Evolutionary conservation across 2,888 invertebrate genomes (phyloP), one percentile per base, ranked within the genome.

Genomic region (Drosophila parthenogenetica): DNA sequence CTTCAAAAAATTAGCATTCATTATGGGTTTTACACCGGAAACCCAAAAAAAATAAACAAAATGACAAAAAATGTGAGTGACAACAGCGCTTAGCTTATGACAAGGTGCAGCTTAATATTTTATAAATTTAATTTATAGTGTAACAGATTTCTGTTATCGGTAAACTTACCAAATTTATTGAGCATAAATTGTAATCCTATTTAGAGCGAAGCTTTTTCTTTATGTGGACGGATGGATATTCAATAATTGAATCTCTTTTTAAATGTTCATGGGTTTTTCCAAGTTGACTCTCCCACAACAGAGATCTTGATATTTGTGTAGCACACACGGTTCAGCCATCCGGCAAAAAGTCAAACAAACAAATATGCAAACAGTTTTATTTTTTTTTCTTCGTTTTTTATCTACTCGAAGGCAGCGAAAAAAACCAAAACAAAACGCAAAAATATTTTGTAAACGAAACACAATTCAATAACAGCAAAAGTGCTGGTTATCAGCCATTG

Each of bases 401-500:
- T 74, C 66, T 66, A 19, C 66, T 13, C 8, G 16, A 43, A 39
- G 13, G 11, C 32, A 32, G 11, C 10, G 13, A 43, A 16, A 57
- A 16, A 13, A 43, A 37, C 5, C 43, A 19, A 58, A 62, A 65
- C 40, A 51, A 61, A 62, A 53, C 55, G 71, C 43, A 19, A 58
- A 58, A 59, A 69, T 32, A 63, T 19, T 19, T 48, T 57, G 39
- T 48, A 61, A 58, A 22, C 62, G 19, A 60, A 63, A 54, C 62
- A 66, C 60, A 63, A 67, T 58, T 76, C 19, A 58, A 72, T 57
- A 53, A 43, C 61, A 59, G 59, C 51, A 57, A 67, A 58, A 35
- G 13, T 50, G 16, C 7, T 17, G 40, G 46, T 63, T 72, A 68
- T 68, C 76, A 75, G 67, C 51, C 43, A 16, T 37, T 14, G 37